Conservation (phyloP, 2,113 vertebrate species). For the Oncorhynchus kisutch region DNA sequence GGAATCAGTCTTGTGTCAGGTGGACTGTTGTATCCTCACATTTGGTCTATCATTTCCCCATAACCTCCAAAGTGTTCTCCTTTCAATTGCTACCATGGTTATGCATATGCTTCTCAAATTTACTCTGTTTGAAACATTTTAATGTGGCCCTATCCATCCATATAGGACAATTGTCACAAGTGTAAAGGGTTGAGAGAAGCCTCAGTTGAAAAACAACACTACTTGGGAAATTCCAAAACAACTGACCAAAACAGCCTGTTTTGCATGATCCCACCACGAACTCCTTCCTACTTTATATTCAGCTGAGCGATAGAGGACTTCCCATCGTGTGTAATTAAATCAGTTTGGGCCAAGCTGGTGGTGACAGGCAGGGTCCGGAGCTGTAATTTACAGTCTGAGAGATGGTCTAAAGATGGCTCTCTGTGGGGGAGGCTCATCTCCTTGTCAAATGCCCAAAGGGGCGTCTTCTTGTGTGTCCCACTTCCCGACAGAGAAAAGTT, state of each 20-base stretch:
- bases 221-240: conserved; percentile 53
- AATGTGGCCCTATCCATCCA: too few relatives aligned
- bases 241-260: conserved; percentile 49
- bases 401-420: not conserved
- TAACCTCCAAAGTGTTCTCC: too few relatives aligned
- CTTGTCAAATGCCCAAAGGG: conserved; percentile 24
- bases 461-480: conserved; percentile 39
- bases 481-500: conserved; percentile 43
- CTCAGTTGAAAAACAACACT: not conserved
- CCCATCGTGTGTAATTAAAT: conserved; percentile 66
- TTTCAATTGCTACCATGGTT: too few relatives aligned
- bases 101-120: too few relatives aligned
- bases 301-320: conserved; percentile 51
- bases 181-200: not conserved
- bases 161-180: too few relatives aligned
- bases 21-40: too few relatives aligned
- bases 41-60: too few relatives aligned
- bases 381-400: conserved; percentile 66
- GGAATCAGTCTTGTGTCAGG: too few relatives aligned
- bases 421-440: not conserved
- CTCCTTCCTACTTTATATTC: conserved; percentile 35
- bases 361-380: conserved; percentile 49
- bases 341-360: conserved; percentile 49
- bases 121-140: too few relatives aligned
- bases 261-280: conserved; percentile 63